Evolutionary conservation across 1,140 invertebrate species (phyloP), one percentile per base, ranked within the genome.

Genomic region (Aphaenogaster rudis): DNA sequence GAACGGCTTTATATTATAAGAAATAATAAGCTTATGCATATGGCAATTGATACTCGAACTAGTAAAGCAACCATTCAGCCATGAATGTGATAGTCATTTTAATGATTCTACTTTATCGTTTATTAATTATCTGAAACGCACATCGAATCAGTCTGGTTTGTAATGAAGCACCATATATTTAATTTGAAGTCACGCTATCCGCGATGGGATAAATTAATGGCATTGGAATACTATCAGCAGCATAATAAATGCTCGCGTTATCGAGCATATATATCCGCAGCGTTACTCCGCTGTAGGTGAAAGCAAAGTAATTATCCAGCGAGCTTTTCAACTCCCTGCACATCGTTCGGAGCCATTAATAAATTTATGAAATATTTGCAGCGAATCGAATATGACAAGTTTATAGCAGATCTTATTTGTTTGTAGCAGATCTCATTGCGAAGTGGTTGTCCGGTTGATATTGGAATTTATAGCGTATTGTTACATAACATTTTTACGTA

Each of bases 151-250:
- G 91, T 91, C 85, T 86, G 81, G 89, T 92, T 93, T 88, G 88
- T 91, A 92, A 91, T 92, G 92, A 94, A 94, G 93, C 88, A 90
- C 94, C 93, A 93, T 92, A 93, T 93, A 92, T 94, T 91, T 91
- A 93, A 95, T 94, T 95, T 94, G 94, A 88, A 90, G 91, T 90
- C 91, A 79, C 79, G 88, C 90, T 88, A 87, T 90, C 81, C 91
- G 89, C 92, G 91, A 92, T 87, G 90, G 91, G 92, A 94, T 94
- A 94, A 94, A 94, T 95, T 94, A 94, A 91, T 85, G 90, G 88
- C 61, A 84, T 88, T 86, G 90, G 80, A 91, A 90, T 93, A 93
- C 91, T 93, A 94, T 94, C 93, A 91, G 90, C 92, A 88, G 91
- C 88, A 93, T 94, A 94, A 94, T 93, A 92, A 94, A 94, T 93